Evolutionary conservation across 2,797 vertebrate species (phyloP).

Genomic region (Danionella dracula): DNA sequence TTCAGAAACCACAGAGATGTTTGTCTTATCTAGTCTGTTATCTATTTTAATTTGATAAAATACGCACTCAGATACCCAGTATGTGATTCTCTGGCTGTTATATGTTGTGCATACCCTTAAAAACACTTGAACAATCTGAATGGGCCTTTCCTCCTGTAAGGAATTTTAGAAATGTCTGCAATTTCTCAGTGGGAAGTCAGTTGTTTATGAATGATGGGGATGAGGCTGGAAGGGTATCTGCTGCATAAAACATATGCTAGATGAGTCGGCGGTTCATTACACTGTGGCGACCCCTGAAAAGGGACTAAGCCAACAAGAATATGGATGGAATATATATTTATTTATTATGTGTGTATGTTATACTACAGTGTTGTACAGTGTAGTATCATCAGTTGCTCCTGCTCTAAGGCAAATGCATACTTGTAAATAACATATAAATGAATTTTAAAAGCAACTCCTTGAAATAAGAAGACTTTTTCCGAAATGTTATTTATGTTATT

Average conservation of each 20-base stretch:
- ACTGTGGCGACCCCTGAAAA: too few species aligned
- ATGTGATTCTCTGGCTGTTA: conserved; percentile 23
- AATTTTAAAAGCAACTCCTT: too few species aligned
- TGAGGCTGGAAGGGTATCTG: conserved; percentile 11
- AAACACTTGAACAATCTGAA: conserved; percentile 40
- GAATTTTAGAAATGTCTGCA: conserved; percentile 49
- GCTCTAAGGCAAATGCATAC: background rate
- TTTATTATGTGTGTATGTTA: too few species aligned
- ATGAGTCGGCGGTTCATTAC: too few species aligned
- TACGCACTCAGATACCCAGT: conserved; percentile 16
- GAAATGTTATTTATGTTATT: too few species aligned
- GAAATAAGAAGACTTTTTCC: too few species aligned
- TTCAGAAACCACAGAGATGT: conserved; percentile 19
- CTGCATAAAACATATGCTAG: too few species aligned
- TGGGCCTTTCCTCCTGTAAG: conserved; percentile 23
- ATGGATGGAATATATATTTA: too few species aligned
- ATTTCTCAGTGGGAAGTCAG: conserved; percentile 48
- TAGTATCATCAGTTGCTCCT: background rate
- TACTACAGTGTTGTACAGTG: background rate
- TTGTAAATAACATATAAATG: too few species aligned
- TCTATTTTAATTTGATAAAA: background rate
- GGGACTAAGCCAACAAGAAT: too few species aligned
- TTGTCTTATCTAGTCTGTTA: background rate
- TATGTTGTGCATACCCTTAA: conserved; percentile 29
- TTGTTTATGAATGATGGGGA: conserved; percentile 41